Conservation (phyloP, 2,113 vertebrate genomes). For the Meleagris gallopavo region DNA sequence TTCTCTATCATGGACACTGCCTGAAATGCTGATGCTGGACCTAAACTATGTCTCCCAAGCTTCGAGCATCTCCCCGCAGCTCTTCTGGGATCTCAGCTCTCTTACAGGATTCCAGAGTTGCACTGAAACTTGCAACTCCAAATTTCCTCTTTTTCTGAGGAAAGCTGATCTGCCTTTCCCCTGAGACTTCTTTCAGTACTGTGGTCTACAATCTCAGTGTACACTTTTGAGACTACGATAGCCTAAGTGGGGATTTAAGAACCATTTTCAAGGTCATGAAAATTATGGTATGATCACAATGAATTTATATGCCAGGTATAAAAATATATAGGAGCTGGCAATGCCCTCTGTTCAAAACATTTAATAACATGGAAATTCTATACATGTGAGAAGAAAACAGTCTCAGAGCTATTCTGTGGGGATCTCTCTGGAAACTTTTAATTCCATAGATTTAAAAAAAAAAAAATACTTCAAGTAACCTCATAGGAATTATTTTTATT, state of each 20-base stretch:
- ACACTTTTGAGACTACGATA: neutral
- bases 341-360: neutral
- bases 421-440: neutral
- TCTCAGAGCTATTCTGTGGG: neutral
- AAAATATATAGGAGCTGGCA: neutral
- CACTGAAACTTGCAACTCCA: neutral
- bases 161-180: neutral
- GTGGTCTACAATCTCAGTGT: neutral
- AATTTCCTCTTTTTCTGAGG: neutral
- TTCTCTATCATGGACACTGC: neutral
- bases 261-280: neutral
- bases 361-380: neutral
- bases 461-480: neutral
- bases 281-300: neutral
- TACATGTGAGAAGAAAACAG: neutral
- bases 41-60: neutral
- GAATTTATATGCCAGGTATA: neutral
- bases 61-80: rapidly evolving
- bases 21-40: neutral
- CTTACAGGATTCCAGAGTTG: neutral
- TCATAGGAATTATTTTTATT: neutral
- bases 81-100: neutral
- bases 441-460: neutral
- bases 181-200: neutral
- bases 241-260: neutral